Evolutionary conservation across 2,797 vertebrate species (phyloP).

Genomic region (Gymnopithys bicolor): DNA sequence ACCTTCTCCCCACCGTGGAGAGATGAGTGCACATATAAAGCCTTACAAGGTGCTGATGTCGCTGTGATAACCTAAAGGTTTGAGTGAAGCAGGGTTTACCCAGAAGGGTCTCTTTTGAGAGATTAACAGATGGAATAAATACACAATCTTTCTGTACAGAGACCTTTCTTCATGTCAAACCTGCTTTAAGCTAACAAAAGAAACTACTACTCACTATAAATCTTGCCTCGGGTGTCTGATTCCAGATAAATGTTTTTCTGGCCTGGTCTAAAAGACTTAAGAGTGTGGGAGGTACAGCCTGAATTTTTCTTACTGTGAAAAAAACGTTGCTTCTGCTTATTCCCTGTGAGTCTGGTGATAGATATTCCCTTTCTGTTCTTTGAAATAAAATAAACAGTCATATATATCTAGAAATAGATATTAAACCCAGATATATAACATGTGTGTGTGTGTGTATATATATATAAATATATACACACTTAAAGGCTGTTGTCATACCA

Average conservation of each 20-base stretch:
- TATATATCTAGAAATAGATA: rapidly evolving
- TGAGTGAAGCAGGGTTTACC: not conserved
- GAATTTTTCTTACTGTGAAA: not conserved
- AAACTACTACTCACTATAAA: not conserved
- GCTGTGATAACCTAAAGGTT: not conserved
- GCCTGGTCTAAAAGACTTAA: not conserved
- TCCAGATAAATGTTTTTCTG: not conserved
- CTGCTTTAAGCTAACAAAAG: not conserved
- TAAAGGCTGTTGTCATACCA: not conserved
- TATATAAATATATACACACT: rapidly evolving
- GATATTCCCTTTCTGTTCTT: not conserved
- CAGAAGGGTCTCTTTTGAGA: not conserved
- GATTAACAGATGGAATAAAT: not conserved
- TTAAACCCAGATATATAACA: not conserved
- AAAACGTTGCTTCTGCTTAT: not conserved
- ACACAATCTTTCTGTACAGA: not conserved
- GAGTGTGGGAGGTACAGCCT: not conserved
- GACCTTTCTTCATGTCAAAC: not conserved
- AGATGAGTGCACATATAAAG: rapidly evolving
- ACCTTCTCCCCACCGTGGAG: rapidly evolving
- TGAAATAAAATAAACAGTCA: not conserved
- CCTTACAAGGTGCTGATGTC: no score
- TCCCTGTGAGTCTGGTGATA: not conserved
- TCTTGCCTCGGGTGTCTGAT: not conserved
- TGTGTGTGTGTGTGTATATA: not conserved